Percentiles rank a stretch among this genome's conserved stretches.
Evolutionary conservation across 64 coral and sea anemone species (phyloP).

Genomic region (Montipora capricornis): DNA sequence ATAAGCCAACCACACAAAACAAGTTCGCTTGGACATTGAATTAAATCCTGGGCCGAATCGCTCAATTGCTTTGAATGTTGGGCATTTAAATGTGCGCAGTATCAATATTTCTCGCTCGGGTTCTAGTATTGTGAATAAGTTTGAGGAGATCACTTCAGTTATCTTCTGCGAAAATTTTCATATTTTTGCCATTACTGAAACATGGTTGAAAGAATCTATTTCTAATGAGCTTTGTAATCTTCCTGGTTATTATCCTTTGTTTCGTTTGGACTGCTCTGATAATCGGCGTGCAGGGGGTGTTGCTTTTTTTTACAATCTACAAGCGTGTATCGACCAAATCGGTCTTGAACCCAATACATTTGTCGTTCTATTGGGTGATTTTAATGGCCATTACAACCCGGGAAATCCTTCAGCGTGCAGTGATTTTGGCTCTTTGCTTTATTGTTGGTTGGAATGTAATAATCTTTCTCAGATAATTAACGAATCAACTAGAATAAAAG

Average conservation of each 20-base stretch:
- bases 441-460: not conserved
- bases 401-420: not conserved
- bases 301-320: conserved; percentile 39
- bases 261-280: not conserved
- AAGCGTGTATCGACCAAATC: conserved; percentile 43
- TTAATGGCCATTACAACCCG: conserved; percentile 66
- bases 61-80: not conserved
- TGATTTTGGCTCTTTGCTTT: conserved; percentile 55
- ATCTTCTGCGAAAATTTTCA: conserved; percentile 1
- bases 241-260: not conserved
- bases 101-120: not conserved
- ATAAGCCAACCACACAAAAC: no score
- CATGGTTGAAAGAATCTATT: not conserved
- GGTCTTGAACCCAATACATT: conserved; percentile 13
- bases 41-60: no score
- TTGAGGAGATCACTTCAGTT: conserved; percentile 54
- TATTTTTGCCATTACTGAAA: not conserved
- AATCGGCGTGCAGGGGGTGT: not conserved
- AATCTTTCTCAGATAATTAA: not conserved
- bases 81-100: conserved; percentile 63
- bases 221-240: not conserved
- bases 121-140: conserved; percentile 26
- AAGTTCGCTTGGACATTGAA: no score
- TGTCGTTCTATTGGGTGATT: conserved; percentile 43
- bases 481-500: not conserved